These are phyloP conservation scores for Malurus alboscapulatus DNA, from an alignment of 2,113 vertebrate species.

Conservation along the genomic window DNA sequence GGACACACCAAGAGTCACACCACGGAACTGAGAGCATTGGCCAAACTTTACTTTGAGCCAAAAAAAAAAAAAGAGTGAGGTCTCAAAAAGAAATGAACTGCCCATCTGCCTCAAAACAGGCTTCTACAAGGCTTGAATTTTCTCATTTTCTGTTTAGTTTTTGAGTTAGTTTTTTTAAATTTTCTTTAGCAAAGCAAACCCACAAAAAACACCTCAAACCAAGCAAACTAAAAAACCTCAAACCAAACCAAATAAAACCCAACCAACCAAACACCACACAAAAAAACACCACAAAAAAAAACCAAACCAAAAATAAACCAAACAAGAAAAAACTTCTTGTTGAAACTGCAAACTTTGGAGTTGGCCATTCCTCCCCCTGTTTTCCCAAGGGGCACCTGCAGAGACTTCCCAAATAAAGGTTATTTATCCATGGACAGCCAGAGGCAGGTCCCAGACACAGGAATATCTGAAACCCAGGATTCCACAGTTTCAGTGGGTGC, in stretches of 20 bases:
- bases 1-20: neutral
- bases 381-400: neutral
- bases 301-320: neutral
- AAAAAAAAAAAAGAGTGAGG: neutral
- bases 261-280: no score
- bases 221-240: neutral
- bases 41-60: neutral
- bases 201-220: neutral
- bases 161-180: neutral
- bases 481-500: neutral
- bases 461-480: neutral
- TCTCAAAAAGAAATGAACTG: neutral
- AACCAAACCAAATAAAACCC: neutral
- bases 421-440: neutral
- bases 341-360: neutral
- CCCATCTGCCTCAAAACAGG: no score
- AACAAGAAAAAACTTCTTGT: neutral
- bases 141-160: neutral
- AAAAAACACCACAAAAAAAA: neutral
- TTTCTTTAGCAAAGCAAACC: neutral
- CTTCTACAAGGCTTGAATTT: rapidly evolving
- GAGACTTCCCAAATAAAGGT: neutral
- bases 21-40: neutral
- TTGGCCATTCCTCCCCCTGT: neutral
- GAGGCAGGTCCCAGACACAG: neutral